These are phyloP conservation scores for Digitonthophagus gazella DNA, from an alignment of 2,888 invertebrate genomes.

Conservation along the genomic window DNA sequence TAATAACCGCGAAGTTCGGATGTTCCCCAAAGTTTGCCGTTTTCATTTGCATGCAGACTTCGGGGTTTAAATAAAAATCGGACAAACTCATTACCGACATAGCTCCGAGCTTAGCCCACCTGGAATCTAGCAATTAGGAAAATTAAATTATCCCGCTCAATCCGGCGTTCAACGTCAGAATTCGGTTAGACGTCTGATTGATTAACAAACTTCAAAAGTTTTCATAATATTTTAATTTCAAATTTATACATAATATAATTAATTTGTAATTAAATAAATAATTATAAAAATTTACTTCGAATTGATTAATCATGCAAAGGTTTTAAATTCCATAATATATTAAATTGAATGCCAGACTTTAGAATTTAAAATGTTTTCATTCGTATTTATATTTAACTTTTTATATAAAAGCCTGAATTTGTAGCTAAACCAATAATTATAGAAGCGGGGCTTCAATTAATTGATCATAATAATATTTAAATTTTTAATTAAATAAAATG, in stretches of 20 bases:
- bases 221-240: not conserved
- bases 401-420: too few relatives aligned
- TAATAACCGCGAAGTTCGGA: constrained; percentile 10
- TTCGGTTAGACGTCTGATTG: not conserved
- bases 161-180: not conserved
- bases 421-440: too few relatives aligned
- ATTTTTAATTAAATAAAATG: too few relatives aligned
- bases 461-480: too few relatives aligned
- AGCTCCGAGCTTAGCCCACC: not conserved
- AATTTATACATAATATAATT: not conserved
- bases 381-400: too few relatives aligned
- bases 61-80: not conserved
- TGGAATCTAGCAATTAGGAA: constrained; percentile 10
- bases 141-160: constrained; percentile 7
- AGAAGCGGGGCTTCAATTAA: too few relatives aligned
- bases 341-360: too few relatives aligned
- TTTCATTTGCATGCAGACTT: constrained; percentile 7
- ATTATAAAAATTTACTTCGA: too few relatives aligned
- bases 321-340: too few relatives aligned
- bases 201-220: not conserved
- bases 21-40: constrained; percentile 8
- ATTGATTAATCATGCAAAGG: too few relatives aligned
- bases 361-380: too few relatives aligned
- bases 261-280: not conserved
- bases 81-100: not conserved